Evolutionary conservation across 2,113 vertebrate genomes (phyloP).

Genomic region (Chauna torquata): DNA sequence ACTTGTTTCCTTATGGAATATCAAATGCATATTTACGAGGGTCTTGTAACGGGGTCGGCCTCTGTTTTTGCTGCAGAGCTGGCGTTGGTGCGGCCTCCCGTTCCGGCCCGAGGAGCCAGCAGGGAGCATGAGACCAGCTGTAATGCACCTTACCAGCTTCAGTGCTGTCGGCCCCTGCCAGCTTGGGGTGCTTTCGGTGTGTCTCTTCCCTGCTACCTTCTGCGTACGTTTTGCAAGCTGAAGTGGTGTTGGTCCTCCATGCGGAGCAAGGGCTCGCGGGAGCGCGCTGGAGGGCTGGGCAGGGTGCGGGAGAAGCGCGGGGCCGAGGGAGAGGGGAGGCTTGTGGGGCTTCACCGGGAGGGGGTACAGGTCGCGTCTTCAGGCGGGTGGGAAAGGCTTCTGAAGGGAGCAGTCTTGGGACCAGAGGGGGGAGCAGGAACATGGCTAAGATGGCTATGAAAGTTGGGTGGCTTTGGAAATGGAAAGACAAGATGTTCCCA

Average conservation of each 20-base stretch:
- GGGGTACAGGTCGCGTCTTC: no score
- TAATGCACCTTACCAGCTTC: not conserved
- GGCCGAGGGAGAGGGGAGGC: not conserved
- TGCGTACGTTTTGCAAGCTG: fast-evolving
- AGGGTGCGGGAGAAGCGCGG: not conserved
- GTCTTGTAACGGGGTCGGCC: not conserved
- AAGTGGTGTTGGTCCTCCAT: not conserved
- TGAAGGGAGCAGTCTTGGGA: not conserved
- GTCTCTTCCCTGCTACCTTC: not conserved
- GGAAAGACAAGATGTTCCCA: not conserved
- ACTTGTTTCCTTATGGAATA: not conserved
- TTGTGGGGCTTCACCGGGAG: no score
- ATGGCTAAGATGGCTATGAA: not conserved
- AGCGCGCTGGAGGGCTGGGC: fast-evolving
- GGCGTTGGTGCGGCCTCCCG: not conserved
- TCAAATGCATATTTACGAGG: not conserved
- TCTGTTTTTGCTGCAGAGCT: not conserved
- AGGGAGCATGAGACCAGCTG: not conserved
- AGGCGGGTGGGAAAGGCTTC: not conserved
- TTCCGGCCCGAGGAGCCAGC: not conserved
- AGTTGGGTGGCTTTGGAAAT: not conserved
- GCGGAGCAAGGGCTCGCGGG: fast-evolving
- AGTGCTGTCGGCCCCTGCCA: not conserved
- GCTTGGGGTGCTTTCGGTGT: not conserved
- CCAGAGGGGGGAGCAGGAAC: not conserved